Percentiles rank a stretch among this genome's conserved stretches.
These are phyloP conservation scores for Cantharis lateralis DNA, from an alignment of 2,888 invertebrate species.

Conservation along the genomic window DNA sequence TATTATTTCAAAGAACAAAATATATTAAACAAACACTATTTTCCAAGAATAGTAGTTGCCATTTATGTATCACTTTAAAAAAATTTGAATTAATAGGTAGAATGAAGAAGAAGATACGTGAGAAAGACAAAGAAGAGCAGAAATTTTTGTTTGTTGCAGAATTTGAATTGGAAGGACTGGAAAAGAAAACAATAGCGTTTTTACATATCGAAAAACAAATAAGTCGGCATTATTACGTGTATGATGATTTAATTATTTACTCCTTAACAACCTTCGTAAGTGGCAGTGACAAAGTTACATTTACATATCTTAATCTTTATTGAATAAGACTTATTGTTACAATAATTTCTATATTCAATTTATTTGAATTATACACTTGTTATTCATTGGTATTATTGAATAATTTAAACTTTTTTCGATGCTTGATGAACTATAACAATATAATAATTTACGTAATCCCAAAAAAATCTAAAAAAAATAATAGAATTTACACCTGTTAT, in stretches of 20 bases:
- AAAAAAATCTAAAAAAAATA: no score
- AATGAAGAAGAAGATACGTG: background rate
- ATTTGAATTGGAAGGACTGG: background rate
- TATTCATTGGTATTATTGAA: background rate
- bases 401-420: background rate
- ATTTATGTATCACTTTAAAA: conserved; percentile 10
- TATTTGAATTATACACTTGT: background rate
- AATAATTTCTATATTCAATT: background rate
- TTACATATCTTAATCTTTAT: conserved; percentile 8
- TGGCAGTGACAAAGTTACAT: conserved; percentile 13
- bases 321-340: conserved; percentile 4
- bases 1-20: conserved; percentile 12
- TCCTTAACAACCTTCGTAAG: conserved; percentile 6
- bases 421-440: background rate
- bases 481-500: background rate
- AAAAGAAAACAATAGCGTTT: background rate
- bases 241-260: conserved; percentile 15
- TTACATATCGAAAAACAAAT: background rate
- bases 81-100: conserved; percentile 10
- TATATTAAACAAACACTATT: conserved; percentile 11
- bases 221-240: background rate
- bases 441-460: no score
- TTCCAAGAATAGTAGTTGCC: conserved; percentile 18
- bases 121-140: background rate
- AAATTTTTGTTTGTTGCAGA: background rate